Percentiles rank a stretch among this genome's conserved stretches.
Evolutionary conservation across 2,888 invertebrate species (phyloP).

Genomic region (Rhagium mordax): DNA sequence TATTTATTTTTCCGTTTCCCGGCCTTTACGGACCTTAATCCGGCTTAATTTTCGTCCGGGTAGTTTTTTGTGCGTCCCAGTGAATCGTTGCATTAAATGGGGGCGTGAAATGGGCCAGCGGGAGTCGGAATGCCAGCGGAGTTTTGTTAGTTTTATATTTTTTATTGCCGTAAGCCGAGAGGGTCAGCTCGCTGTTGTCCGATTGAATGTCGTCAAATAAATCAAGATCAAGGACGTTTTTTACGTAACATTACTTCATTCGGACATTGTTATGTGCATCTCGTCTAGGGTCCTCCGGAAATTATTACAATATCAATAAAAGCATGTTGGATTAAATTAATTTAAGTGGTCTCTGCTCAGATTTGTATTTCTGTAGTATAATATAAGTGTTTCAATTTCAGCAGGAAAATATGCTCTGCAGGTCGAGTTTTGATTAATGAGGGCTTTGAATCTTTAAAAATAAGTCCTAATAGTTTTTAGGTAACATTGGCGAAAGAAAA

Average conservation of each 20-base stretch:
- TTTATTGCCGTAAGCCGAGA: slow-evolving; percentile 53
- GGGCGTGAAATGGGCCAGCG: slow-evolving; percentile 64
- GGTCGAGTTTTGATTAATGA: too few relatives aligned
- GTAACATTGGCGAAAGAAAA: too few relatives aligned
- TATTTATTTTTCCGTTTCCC: slow-evolving; percentile 70
- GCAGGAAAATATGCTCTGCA: too few relatives aligned
- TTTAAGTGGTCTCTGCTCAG: not conserved
- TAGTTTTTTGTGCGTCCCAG: slow-evolving; percentile 58
- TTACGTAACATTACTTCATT: slow-evolving; percentile 63
- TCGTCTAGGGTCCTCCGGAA: slow-evolving; percentile 46
- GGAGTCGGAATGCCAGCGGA: slow-evolving; percentile 53
- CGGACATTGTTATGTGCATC: slow-evolving; percentile 42
- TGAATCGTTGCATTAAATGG: slow-evolving; percentile 57
- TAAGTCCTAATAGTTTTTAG: too few relatives aligned
- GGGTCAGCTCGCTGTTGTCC: slow-evolving; percentile 50
- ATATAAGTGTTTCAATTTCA: not conserved
- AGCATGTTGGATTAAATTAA: slow-evolving; percentile 44
- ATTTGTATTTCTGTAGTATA: not conserved
- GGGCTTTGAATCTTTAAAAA: too few relatives aligned
- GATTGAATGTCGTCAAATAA: slow-evolving; percentile 56
- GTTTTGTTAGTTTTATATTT: slow-evolving; percentile 55
- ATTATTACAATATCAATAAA: slow-evolving; percentile 57
- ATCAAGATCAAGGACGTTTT: slow-evolving; percentile 60
- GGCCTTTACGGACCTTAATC: slow-evolving; percentile 66
- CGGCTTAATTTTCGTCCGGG: slow-evolving; percentile 68